Evolutionary conservation across 1,140 invertebrate species (phyloP).

Genomic region (Xylocopa sonorina): DNA sequence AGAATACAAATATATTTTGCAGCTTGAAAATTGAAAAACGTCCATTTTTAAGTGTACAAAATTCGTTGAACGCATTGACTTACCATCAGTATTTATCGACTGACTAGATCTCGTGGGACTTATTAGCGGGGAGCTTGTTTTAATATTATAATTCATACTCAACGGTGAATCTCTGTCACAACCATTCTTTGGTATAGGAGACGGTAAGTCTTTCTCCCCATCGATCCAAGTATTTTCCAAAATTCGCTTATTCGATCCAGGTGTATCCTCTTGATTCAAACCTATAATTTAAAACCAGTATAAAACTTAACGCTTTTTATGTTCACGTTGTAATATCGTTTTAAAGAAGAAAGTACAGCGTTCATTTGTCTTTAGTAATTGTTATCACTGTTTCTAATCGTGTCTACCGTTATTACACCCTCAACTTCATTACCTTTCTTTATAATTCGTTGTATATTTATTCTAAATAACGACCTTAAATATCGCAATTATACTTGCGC

Average conservation of each 20-base stretch:
- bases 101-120: constrained; percentile 69
- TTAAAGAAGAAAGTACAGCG: too few relatives aligned
- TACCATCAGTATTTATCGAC: constrained; percentile 66
- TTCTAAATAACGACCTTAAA: too few relatives aligned
- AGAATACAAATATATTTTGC: too few relatives aligned
- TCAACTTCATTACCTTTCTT: too few relatives aligned
- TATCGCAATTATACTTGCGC: too few relatives aligned
- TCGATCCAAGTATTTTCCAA: constrained; percentile 72
- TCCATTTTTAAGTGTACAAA: not conserved
- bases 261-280: constrained; percentile 64
- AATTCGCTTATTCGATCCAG: constrained; percentile 54
- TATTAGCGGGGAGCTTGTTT: constrained; percentile 75
- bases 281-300: constrained; percentile 36
- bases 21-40: too few relatives aligned
- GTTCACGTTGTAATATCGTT: not conserved
- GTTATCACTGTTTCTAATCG: too few relatives aligned
- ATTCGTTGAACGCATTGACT: not conserved
- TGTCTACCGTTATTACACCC: too few relatives aligned
- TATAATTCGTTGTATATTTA: too few relatives aligned
- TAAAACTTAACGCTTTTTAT: not conserved
- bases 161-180: constrained; percentile 51
- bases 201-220: constrained; percentile 70
- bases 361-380: too few relatives aligned
- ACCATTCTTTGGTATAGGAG: constrained; percentile 74
- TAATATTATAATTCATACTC: constrained; percentile 60